phyloP scores from a whole-genome alignment of 2,888 invertebrate genomes.

The Hesperia comma region DNA sequence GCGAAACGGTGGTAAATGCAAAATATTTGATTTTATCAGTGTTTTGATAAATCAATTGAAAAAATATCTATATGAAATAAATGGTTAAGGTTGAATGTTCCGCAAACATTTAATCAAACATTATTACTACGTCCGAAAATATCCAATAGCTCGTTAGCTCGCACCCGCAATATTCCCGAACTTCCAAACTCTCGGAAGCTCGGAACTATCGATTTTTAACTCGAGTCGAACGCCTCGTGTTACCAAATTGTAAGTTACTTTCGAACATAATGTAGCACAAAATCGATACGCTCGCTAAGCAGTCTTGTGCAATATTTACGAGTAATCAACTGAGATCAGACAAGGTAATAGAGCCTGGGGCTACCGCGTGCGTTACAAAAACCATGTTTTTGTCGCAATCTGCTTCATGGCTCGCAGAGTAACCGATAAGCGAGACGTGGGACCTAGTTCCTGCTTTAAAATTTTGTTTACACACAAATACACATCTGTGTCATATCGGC shows the following conservation, averaged over 20 bases:
- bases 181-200: too few relatives aligned
- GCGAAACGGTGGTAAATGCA: too few relatives aligned
- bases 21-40: too few relatives aligned
- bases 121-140: too few relatives aligned
- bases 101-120: too few relatives aligned
- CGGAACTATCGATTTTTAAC: too few relatives aligned
- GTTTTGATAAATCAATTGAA: too few relatives aligned
- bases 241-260: not conserved
- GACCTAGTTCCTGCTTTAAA: slow-evolving; percentile 21
- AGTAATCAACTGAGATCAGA: slow-evolving; percentile 2
- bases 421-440: slow-evolving; percentile 22
- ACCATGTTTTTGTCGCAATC: slow-evolving; percentile 30
- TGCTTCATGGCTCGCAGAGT: slow-evolving; percentile 27
- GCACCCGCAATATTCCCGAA: too few relatives aligned
- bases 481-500: slow-evolving; percentile 13
- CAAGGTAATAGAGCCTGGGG: slow-evolving; percentile 1
- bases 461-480: slow-evolving; percentile 29
- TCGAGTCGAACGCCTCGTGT: not conserved
- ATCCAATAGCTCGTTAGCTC: too few relatives aligned
- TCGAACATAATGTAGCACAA: not conserved
- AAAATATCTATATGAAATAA: too few relatives aligned
- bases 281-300: not conserved
- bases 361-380: not conserved
- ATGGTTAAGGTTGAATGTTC: too few relatives aligned
- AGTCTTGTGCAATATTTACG: not conserved